Conservation (phyloP, 2,113 vertebrate species). For the Ictalurus punctatus region DNA sequence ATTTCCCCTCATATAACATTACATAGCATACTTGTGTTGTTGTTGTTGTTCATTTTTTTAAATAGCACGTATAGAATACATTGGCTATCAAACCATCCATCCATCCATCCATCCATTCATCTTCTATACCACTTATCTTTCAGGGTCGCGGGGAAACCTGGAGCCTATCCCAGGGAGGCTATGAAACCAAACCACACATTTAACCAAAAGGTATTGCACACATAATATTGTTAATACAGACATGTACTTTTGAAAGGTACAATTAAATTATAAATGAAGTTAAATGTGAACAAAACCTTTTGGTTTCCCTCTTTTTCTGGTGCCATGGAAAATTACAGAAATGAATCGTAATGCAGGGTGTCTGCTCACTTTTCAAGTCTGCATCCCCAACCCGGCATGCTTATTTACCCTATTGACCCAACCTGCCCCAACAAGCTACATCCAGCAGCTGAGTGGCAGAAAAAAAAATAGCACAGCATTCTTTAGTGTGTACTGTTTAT, state of each 20-base stretch:
- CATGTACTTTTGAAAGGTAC: background rate
- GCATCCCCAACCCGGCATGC: background rate
- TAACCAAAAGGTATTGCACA: background rate
- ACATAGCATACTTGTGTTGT: too few relatives aligned
- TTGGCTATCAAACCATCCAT: background rate
- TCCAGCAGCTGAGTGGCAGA: background rate
- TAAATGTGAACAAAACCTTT: background rate
- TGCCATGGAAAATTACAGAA: background rate
- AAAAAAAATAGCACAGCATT: background rate
- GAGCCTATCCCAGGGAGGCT: background rate
- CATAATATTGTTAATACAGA: background rate
- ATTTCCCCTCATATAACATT: background rate
- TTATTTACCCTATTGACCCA: background rate
- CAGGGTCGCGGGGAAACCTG: too few relatives aligned
- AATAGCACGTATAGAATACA: background rate
- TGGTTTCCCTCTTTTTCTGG: background rate
- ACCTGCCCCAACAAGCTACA: background rate
- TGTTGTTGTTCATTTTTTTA: background rate
- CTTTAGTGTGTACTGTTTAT: background rate
- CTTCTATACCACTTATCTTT: too few relatives aligned
- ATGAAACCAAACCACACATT: background rate
- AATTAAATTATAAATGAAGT: background rate
- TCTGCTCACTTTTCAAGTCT: background rate
- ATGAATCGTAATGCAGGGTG: background rate
- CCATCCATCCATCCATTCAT: too few relatives aligned